Percentiles rank a stretch among this genome's conserved stretches.
These are phyloP conservation scores for Papilio elwesi DNA, from an alignment of 2,888 invertebrate species.

Conservation along the genomic window DNA sequence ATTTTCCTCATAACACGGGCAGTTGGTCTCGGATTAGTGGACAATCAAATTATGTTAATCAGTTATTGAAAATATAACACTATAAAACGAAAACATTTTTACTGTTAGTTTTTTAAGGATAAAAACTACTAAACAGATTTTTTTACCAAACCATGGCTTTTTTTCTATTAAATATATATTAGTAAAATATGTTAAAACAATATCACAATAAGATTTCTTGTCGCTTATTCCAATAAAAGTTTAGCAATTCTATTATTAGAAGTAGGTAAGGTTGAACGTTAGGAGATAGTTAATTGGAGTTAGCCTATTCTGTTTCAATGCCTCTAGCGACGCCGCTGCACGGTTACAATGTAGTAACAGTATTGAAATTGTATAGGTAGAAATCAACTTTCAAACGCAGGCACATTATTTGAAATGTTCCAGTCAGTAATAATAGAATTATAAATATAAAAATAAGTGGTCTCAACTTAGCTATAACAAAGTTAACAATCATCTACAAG, in stretches of 20 bases:
- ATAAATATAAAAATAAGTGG: neutral
- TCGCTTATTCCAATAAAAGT: neutral
- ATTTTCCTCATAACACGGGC: too few relatives aligned
- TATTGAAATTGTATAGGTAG: neutral
- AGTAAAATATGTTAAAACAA: too few relatives aligned
- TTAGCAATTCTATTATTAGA: neutral
- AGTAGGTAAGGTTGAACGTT: neutral
- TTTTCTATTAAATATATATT: too few relatives aligned
- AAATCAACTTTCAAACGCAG: constrained; percentile 25
- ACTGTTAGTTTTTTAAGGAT: too few relatives aligned
- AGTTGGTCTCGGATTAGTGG: too few relatives aligned
- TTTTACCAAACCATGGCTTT: too few relatives aligned
- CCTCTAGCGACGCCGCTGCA: neutral
- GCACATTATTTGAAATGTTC: constrained; percentile 20
- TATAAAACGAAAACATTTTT: too few relatives aligned
- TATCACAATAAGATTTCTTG: too few relatives aligned
- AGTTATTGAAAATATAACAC: too few relatives aligned
- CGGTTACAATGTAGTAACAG: neutral
- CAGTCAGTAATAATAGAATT: constrained; percentile 34
- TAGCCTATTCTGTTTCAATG: neutral
- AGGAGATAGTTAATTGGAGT: neutral
- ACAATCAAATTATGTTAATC: too few relatives aligned
- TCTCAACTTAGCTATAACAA: neutral
- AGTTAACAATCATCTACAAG: too few relatives aligned
- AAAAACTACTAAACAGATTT: too few relatives aligned